These are phyloP conservation scores for Araneus ventricosus DNA, from an alignment of 1,140 invertebrate genomes.

Conservation along the genomic window DNA sequence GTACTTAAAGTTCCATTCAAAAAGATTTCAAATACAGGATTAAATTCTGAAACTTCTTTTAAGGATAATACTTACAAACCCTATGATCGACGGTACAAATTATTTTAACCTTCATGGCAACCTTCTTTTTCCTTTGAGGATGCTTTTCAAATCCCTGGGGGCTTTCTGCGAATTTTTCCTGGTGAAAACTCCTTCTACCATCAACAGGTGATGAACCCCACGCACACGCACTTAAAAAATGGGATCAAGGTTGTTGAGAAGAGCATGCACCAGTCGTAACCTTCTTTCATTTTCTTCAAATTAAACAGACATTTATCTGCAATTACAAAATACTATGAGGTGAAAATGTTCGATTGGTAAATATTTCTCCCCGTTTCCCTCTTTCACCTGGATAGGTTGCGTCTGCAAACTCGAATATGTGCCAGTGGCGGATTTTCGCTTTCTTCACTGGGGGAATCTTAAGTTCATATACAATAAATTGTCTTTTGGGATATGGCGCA, in stretches of 20 bases:
- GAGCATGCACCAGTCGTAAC: neutral
- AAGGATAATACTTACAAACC: too few species aligned
- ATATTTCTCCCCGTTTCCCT: neutral
- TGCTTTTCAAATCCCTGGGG: neutral
- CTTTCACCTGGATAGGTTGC: neutral
- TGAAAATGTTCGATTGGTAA: neutral
- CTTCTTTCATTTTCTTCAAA: neutral
- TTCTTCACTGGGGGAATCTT: neutral
- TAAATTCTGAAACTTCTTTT: too few species aligned
- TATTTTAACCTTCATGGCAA: conserved; percentile 7
- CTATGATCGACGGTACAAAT: neutral
- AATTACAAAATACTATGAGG: neutral
- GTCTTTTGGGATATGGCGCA: too few species aligned
- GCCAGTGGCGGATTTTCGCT: neutral
- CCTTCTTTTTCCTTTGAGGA: neutral
- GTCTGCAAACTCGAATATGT: neutral
- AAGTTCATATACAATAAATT: neutral
- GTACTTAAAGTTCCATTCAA: too few species aligned
- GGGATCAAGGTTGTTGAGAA: conserved; percentile 2
- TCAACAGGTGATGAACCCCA: conserved; percentile 1
- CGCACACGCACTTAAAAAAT: neutral
- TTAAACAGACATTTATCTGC: neutral
- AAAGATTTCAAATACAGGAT: too few species aligned
- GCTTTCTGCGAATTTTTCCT: neutral
- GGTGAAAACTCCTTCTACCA: neutral